These are phyloP conservation scores for Platycheirus rosarum DNA, from an alignment of 2,888 invertebrate species.

Conservation along the genomic window DNA sequence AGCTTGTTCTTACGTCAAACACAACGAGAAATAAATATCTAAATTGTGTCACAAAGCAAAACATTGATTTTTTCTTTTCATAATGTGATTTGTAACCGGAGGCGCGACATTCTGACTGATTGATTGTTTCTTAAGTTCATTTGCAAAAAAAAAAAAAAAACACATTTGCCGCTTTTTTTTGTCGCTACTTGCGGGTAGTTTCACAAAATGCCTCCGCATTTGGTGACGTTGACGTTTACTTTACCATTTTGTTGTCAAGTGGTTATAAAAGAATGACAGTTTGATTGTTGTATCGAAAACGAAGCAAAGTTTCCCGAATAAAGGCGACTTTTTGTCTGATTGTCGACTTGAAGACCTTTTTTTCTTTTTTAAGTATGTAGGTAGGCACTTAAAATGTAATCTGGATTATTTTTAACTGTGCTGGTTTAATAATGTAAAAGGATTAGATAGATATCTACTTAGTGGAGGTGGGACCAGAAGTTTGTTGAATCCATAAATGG, in stretches of 20 bases:
- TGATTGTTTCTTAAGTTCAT: constrained; percentile 50
- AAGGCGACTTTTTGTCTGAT: constrained; percentile 41
- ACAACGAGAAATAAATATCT: no score
- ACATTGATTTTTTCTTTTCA: constrained; percentile 33
- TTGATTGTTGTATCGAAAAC: not conserved
- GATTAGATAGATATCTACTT: not conserved
- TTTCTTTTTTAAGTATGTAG: constrained; percentile 20
- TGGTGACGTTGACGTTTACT: not conserved
- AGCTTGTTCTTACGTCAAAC: no score
- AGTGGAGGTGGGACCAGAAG: not conserved
- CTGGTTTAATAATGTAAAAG: constrained; percentile 5
- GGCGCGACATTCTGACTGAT: constrained; percentile 45
- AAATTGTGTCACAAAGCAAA: constrained; percentile 19
- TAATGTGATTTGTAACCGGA: constrained; percentile 42
- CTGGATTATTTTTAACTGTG: constrained; percentile 53
- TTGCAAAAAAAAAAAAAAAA: constrained; percentile 31
- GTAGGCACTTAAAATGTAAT: constrained; percentile 64
- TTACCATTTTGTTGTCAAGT: constrained; percentile 18
- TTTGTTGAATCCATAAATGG: constrained; percentile 8
- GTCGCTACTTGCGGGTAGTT: constrained; percentile 12
- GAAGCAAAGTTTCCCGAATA: constrained; percentile 23
- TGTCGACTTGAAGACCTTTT: constrained; percentile 19
- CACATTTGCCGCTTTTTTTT: constrained; percentile 5
- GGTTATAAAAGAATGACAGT: constrained; percentile 44
- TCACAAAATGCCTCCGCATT: constrained; percentile 13